Conservation (phyloP, 2,888 invertebrate genomes). For the Xestia c-nigrum region DNA sequence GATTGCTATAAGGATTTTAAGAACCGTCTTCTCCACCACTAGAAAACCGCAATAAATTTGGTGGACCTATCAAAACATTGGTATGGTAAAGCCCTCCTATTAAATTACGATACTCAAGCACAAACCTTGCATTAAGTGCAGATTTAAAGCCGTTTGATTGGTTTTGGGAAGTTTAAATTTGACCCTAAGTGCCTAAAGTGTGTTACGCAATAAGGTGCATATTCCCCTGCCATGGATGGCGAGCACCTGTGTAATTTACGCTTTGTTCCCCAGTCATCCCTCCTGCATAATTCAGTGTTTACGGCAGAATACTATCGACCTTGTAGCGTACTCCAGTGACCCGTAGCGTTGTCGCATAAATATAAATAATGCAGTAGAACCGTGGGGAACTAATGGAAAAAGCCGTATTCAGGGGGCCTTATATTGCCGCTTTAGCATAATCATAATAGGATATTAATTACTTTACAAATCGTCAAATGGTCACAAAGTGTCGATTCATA, state of each 20-base stretch:
- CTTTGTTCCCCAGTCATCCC: conserved; percentile 17
- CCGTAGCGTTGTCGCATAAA: conserved; percentile 24
- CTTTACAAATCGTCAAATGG: no score
- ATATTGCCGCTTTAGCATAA: no score
- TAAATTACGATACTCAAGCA: neutral
- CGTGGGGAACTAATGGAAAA: neutral
- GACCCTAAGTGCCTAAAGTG: neutral
- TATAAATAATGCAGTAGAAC: neutral
- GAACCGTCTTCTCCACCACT: neutral
- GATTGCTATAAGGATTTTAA: neutral
- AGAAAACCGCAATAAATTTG: neutral
- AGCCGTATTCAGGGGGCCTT: neutral
- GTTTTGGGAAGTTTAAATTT: neutral
- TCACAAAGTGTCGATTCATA: no score
- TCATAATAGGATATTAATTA: no score
- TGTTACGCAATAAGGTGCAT: neutral
- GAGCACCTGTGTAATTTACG: neutral
- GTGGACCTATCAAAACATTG: neutral
- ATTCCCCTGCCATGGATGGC: neutral
- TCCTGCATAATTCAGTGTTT: conserved; percentile 46
- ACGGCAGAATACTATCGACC: conserved; percentile 34
- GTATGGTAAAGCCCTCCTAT: neutral
- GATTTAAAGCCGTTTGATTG: neutral
- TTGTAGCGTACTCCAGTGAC: conserved; percentile 15
- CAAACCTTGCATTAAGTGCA: neutral